Base-by-base conservation (phyloP, 2,797 vertebrate species). In the Parambassis ranga region DNA sequence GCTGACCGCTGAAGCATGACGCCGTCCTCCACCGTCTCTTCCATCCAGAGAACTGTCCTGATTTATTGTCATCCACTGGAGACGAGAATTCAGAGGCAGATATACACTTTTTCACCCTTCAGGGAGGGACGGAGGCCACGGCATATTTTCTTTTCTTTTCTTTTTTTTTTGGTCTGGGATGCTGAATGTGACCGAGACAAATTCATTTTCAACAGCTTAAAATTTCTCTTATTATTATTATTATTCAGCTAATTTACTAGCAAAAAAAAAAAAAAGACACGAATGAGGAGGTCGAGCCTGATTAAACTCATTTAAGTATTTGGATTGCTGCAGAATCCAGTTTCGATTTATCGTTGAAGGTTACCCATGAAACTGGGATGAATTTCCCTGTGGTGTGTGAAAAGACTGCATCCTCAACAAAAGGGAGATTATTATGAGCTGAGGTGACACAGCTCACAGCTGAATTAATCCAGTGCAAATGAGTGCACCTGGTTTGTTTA, bases 151-250 rank as follows among this genome's bases (percentile, higher is more conserved):
- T n/a, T n/a, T n/a, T n/a, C n/a, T n/a, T n/a, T n/a, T n/a, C n/a
- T n/a, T n/a, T n/a, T n/a, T 16, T 39, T 62, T 77, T 82, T 82
- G 41, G 67, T 79, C 56, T 65, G 20, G 1, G 38, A 56, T 15
- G 59, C 52, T 37, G 10, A 47, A 51, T 46, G 13, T 30, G 42
- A 19, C 42, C 42, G 2, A 52, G 31, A 71, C 20, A 0, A 18
- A 33, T 33, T 49, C 7, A 0, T 42, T 33, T 5, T 14, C 1
- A 11, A 49, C 4, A 1, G 32, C 18, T 50, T n/a, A 6, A 7
- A 38, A 13, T 47, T 38, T 28, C 5, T 49, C 39, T 48, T 35
- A n/a, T 32, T 41, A 28, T 37, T 14, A n/a, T n/a, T n/a, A n/a
- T 32, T 4, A 37, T 22, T 32, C 22, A n/a, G n/a, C n/a, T n/a